These are phyloP conservation scores for Pterocles gutturalis DNA, from an alignment of 2,113 vertebrate genomes.

Conservation along the genomic window DNA sequence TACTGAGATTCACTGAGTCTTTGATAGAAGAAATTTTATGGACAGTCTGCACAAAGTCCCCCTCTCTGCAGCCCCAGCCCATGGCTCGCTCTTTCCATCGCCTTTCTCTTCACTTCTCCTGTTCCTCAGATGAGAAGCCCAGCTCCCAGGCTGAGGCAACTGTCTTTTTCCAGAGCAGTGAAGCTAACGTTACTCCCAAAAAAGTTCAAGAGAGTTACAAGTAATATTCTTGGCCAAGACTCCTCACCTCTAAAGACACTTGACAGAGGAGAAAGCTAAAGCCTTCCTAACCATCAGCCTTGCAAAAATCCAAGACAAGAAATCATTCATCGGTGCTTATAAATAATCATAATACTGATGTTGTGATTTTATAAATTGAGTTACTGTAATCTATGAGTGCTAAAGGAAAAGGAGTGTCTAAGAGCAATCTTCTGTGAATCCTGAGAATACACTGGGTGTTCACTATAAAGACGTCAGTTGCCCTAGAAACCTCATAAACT, in stretches of 20 bases:
- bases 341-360: background rate
- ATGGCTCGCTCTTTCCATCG: background rate
- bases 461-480: slow-evolving; percentile 11
- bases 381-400: background rate
- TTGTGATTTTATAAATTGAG: background rate
- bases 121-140: background rate
- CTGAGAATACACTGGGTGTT: background rate
- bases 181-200: background rate
- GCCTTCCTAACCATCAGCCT: background rate
- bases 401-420: background rate
- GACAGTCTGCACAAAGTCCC: background rate
- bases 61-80: background rate
- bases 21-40: background rate
- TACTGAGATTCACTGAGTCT: background rate
- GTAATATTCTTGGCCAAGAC: background rate
- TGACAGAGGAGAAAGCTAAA: background rate
- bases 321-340: background rate
- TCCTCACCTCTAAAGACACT: background rate
- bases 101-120: background rate
- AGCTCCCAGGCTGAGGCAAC: background rate
- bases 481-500: slow-evolving; percentile 47
- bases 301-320: background rate
- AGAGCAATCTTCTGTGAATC: background rate
- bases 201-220: background rate
- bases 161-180: background rate